Evolutionary conservation across 2,113 vertebrate genomes (phyloP).

Genomic region (Noturus placidus): DNA sequence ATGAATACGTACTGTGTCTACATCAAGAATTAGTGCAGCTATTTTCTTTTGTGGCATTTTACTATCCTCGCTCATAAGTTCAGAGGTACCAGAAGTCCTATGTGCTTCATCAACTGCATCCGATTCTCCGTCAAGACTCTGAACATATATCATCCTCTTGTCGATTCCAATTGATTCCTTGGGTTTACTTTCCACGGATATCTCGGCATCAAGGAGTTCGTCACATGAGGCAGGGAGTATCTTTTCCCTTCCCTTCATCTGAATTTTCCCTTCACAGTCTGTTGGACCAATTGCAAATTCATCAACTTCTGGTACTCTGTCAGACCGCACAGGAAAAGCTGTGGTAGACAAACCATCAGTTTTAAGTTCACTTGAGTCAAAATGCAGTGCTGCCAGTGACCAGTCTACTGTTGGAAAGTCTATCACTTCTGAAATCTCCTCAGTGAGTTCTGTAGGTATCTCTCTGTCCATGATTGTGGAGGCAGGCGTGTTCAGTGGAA

Average conservation of each 20-base stretch:
- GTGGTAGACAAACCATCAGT: background rate
- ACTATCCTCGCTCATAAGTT: background rate
- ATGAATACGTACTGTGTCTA: constrained; percentile 36
- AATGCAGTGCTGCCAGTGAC: background rate
- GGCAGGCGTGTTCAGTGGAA: background rate
- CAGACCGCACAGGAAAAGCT: constrained; percentile 10
- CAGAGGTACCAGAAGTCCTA: background rate
- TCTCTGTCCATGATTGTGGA: background rate
- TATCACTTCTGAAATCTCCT: background rate
- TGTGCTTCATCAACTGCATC: background rate
- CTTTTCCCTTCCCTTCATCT: constrained; percentile 12
- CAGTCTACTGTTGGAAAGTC: constrained; percentile 12
- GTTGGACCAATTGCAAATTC: background rate
- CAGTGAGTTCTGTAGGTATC: too few relatives aligned
- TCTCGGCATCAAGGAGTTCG: background rate
- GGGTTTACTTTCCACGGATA: background rate
- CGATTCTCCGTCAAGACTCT: background rate
- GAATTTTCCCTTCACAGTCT: background rate
- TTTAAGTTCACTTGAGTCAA: background rate
- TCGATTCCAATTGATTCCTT: background rate
- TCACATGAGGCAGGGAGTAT: background rate
- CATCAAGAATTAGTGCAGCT: constrained; percentile 52
- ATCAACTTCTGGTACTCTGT: background rate
- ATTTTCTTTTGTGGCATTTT: constrained; percentile 48
- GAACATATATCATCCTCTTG: background rate